Percentiles rank a stretch among this genome's conserved stretches.
These are phyloP conservation scores for Drosophila greeni DNA, from an alignment of 2,888 invertebrate species.

Conservation along the genomic window DNA sequence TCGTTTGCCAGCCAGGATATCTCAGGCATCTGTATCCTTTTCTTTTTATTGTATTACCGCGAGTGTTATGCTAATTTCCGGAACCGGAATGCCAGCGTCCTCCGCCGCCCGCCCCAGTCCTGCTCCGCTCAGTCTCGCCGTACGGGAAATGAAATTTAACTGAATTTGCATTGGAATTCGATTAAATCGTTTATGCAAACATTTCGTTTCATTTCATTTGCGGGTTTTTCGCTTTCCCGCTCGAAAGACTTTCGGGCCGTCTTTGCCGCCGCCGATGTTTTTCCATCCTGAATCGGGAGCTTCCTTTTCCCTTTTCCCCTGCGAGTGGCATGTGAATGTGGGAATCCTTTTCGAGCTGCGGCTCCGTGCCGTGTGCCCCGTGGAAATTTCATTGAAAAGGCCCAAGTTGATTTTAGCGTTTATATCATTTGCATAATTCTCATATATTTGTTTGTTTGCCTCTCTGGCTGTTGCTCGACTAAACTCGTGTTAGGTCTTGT, in stretches of 20 bases:
- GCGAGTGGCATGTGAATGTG: conserved; percentile 20
- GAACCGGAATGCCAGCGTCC: conserved; percentile 50
- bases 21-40: conserved; percentile 59
- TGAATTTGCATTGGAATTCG: conserved; percentile 79
- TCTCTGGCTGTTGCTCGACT: conserved; percentile 23
- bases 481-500: conserved; percentile 61
- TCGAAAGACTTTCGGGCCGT: conserved; percentile 38
- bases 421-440: conserved; percentile 76
- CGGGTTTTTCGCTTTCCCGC: conserved; percentile 63
- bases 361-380: conserved; percentile 36
- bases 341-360: conserved; percentile 60
- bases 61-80: conserved; percentile 76
- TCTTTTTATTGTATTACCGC: conserved; percentile 75
- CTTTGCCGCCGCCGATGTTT: conserved; percentile 10
- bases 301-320: conserved; percentile 4
- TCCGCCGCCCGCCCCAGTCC: not conserved
- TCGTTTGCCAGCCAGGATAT: conserved; percentile 30
- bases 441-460: conserved; percentile 69
- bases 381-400: conserved; percentile 61
- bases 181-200: conserved; percentile 79
- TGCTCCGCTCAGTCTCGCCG: conserved; percentile 34
- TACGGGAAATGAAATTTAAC: conserved; percentile 77
- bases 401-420: conserved; percentile 65
- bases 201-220: conserved; percentile 75
- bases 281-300: not conserved